Percentiles rank a stretch among this genome's conserved stretches.
Evolutionary conservation across 2,113 vertebrate genomes (phyloP).

Genomic region (Trematomus loennbergii): DNA sequence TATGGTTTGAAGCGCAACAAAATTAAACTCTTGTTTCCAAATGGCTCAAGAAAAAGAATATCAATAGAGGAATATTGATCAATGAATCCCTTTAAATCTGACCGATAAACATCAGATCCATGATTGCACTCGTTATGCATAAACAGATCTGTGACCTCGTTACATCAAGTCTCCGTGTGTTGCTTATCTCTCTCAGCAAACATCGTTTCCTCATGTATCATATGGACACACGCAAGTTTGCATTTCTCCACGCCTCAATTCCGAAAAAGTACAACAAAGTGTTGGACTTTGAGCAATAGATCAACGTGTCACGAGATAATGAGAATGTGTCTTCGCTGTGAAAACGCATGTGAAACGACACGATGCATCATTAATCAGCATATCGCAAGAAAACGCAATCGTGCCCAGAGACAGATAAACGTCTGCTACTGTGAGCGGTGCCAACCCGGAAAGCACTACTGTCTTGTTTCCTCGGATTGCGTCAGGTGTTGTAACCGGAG

Average conservation of each 20-base stretch:
- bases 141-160: not conserved
- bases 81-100: slow-evolving; percentile 13
- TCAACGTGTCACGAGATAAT: slow-evolving; percentile 63
- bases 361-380: slow-evolving; percentile 79
- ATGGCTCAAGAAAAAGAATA: not conserved
- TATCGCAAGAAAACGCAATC: slow-evolving; percentile 79
- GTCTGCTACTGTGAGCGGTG: slow-evolving; percentile 45
- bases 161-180: not conserved
- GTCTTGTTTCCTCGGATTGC: slow-evolving; percentile 74
- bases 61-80: not conserved
- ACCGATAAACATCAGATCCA: not conserved
- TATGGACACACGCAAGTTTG: not conserved
- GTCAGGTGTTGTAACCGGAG: slow-evolving; percentile 69
- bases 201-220: not conserved
- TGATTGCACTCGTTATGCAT: slow-evolving; percentile 4
- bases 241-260: slow-evolving; percentile 1
- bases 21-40: not conserved
- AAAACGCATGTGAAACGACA: slow-evolving; percentile 69
- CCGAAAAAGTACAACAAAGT: slow-evolving; percentile 15
- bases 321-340: slow-evolving; percentile 57
- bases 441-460: slow-evolving; percentile 60
- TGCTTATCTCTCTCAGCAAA: not conserved
- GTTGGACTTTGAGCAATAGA: slow-evolving; percentile 46
- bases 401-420: slow-evolving; percentile 68
- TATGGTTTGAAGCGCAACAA: no score